Base-by-base conservation (phyloP, 2,113 vertebrate genomes). In the Melanostigma gelatinosum region DNA sequence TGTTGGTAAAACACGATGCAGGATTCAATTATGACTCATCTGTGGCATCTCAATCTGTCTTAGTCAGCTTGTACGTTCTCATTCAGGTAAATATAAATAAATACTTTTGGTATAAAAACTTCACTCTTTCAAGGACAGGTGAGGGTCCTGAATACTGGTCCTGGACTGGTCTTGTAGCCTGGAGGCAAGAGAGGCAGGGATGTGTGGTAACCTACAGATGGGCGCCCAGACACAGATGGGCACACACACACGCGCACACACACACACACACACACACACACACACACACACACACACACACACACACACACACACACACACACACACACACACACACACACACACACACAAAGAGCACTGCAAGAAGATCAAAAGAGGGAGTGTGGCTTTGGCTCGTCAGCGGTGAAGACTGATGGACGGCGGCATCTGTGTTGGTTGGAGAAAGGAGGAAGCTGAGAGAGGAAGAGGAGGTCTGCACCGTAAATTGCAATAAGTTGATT, bases 391-490 rank as follows among this genome's bases (percentile, higher is more conserved):
- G 40, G 42, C 68, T 65, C 87, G 87, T 89, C 77, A 63, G 32
- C 76, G 40, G 38, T 57, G 58, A 85, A 85, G 82, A 85, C 65
- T 72, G 87, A 88, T 80, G 24, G 88, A 75, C 5, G 40, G 80
- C 52, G 50, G 68, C 84, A 89, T 88, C 86, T 89, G 80, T 84
- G 71, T 52, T 62, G 61, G 70, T 65, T 52, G 32, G 29, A 62
- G 48, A 60, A 22, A 2, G 6, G 57, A 62, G 20, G 60, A 64
- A 63, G 73, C 9, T 46, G 34, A 71, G 57, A 32, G 66, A 83
- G 24, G 36, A 83, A 72, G 64, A 50, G 54, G 27, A 68, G 34
- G 20, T 48, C 32, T 42, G 12, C n/a, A 16, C 24, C 27, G 24
- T 27, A 55, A 57, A 6, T 57, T 5, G 24, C 13, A 57, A 57